These are phyloP conservation scores for Sthenelais limicola DNA, from an alignment of 2,888 invertebrate genomes.

Conservation along the genomic window DNA sequence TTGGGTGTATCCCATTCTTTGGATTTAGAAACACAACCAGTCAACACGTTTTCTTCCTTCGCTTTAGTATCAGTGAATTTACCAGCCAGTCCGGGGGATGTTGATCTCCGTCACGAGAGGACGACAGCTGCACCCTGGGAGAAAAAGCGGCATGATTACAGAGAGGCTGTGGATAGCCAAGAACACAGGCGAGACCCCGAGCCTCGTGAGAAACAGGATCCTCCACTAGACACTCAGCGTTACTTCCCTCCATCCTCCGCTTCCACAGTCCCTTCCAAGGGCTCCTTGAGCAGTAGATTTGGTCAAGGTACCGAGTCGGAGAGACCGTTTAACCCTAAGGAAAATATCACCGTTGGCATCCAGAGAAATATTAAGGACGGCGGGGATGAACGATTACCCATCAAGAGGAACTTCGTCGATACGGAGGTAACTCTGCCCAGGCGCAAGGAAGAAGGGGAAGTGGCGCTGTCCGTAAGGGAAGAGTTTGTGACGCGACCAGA, in stretches of 20 bases:
- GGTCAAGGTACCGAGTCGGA: not conserved
- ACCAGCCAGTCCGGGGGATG: conserved; percentile 11
- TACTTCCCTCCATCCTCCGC: conserved; percentile 21
- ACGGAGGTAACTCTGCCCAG: conserved; percentile 58
- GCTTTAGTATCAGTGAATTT: conserved; percentile 10
- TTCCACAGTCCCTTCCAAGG: not conserved
- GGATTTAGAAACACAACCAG: too few relatives aligned
- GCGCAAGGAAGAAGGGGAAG: conserved; percentile 57
- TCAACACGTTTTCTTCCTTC: too few relatives aligned
- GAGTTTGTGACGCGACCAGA: conserved; percentile 30
- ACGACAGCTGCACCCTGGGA: conserved; percentile 24
- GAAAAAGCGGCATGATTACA: conserved; percentile 12
- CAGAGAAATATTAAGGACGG: conserved; percentile 23
- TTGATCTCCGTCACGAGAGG: conserved; percentile 10
- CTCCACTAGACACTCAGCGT: not conserved
- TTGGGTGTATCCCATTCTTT: too few relatives aligned
- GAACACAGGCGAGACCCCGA: too few relatives aligned
- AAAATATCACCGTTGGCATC: conserved; percentile 32
- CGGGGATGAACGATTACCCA: not conserved
- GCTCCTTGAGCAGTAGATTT: conserved; percentile 18
- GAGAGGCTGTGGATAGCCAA: too few relatives aligned
- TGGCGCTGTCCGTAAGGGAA: conserved; percentile 32
- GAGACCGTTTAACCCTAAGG: conserved; percentile 11
- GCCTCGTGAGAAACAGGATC: too few relatives aligned
- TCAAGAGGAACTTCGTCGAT: conserved; percentile 22